phyloP scores from a whole-genome alignment of 2,888 invertebrate species.

The Erebia ligea region DNA sequence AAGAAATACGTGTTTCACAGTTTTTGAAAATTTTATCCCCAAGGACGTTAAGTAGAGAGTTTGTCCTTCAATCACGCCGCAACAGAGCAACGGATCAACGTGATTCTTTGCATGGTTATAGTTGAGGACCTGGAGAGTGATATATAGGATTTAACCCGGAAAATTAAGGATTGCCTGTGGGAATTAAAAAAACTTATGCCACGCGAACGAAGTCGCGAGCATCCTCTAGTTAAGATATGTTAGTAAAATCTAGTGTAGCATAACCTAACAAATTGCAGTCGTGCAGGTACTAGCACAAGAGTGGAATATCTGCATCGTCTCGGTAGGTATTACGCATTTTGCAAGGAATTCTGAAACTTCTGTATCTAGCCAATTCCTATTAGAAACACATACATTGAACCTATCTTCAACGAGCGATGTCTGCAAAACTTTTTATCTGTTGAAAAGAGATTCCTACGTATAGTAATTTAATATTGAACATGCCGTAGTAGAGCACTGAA shows the following conservation, averaged over 20 bases:
- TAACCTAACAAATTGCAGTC: not conserved
- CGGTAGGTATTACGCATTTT: not conserved
- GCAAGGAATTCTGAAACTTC: not conserved
- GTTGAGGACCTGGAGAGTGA: no score
- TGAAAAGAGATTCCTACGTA: not conserved
- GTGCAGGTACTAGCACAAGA: not conserved
- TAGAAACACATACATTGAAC: not conserved
- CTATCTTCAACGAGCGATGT: constrained; percentile 1
- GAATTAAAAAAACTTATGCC: no score
- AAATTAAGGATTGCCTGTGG: no score
- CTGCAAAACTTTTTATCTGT: not conserved
- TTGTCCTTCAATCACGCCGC: no score
- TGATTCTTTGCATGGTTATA: no score
- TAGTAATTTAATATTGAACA: constrained; percentile 3
- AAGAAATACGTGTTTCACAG: no score
- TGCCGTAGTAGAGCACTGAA: not conserved
- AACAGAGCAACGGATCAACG: no score
- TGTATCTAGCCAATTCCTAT: not conserved
- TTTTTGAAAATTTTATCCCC: no score
- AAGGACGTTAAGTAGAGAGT: no score
- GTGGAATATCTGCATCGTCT: not conserved
- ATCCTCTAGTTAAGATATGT: no score
- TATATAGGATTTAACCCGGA: no score
- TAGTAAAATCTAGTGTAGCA: not conserved
- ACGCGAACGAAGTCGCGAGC: no score